These are phyloP conservation scores for Danio aesculapii DNA, from an alignment of 2,797 vertebrate species.

Conservation along the genomic window DNA sequence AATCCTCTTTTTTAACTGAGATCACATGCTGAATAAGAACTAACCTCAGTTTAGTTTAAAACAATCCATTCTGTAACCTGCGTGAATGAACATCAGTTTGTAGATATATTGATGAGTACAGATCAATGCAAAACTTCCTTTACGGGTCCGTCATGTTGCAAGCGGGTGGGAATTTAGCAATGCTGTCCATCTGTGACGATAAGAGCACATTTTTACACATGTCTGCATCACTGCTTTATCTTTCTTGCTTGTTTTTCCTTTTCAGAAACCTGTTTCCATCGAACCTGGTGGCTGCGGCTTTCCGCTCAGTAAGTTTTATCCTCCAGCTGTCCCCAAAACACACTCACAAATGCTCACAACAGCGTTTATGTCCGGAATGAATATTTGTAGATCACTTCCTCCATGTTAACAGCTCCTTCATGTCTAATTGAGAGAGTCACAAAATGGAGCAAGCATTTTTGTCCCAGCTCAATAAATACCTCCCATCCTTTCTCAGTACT, in stretches of 20 bases:
- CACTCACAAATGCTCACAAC: not conserved
- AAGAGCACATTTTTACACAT: not conserved
- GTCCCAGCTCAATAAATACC: constrained; percentile 52
- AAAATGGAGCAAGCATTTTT: constrained; percentile 49
- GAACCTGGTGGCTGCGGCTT: constrained; percentile 93
- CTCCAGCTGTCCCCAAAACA: constrained; percentile 13
- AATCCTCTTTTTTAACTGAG: constrained; percentile 43
- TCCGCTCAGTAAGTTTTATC: constrained; percentile 87
- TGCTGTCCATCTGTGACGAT: constrained; percentile 34
- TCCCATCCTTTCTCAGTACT: constrained; percentile 44
- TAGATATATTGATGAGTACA: constrained; percentile 6
- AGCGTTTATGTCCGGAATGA: not conserved
- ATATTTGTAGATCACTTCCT: constrained; percentile 37
- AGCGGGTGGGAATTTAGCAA: constrained; percentile 31
- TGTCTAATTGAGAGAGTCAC: constrained; percentile 49
- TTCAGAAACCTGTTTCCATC: constrained; percentile 95
- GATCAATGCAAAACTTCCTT: constrained; percentile 25
- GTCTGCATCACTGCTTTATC: constrained; percentile 53
- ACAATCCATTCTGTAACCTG: not conserved
- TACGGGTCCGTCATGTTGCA: not conserved
- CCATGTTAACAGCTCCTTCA: constrained; percentile 29
- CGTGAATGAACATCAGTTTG: not conserved
- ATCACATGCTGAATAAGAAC: constrained; percentile 37
- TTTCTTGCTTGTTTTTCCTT: constrained; percentile 47
- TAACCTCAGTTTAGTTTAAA: constrained; percentile 10